These are phyloP conservation scores for Drosophila recens DNA, from an alignment of 2,888 invertebrate species.

Conservation along the genomic window DNA sequence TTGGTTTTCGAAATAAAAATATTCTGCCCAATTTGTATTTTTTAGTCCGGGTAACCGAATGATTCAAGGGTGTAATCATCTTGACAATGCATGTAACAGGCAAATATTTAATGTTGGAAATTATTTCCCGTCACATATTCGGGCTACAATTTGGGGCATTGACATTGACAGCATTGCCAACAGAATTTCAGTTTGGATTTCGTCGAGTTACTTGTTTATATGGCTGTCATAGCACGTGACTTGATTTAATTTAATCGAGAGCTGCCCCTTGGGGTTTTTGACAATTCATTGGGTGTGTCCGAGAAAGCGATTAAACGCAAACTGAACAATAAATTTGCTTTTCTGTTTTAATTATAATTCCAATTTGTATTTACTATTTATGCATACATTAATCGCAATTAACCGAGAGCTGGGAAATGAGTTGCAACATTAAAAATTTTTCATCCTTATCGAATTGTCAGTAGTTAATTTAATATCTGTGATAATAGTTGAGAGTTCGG, in stretches of 20 bases:
- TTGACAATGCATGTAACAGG: no score
- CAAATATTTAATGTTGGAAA: neutral
- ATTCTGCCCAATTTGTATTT: no score
- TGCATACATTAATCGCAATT: conserved; percentile 18
- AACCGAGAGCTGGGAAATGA: conserved; percentile 9
- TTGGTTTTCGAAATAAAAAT: no score
- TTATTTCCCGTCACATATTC: conserved; percentile 26
- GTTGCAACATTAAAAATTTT: neutral
- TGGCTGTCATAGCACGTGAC: conserved; percentile 45
- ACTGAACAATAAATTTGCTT: conserved; percentile 37
- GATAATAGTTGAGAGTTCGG: neutral
- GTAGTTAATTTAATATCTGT: neutral
- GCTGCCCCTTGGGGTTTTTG: conserved; percentile 8
- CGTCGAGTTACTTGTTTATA: conserved; percentile 9
- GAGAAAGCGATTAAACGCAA: conserved; percentile 36
- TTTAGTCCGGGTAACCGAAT: no score
- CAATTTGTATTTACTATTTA: neutral
- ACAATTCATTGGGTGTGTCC: conserved; percentile 30
- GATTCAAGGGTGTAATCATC: no score
- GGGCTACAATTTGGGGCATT: conserved; percentile 41
- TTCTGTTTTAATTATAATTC: conserved; percentile 29
- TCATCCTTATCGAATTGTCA: neutral
- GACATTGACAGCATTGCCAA: conserved; percentile 35
- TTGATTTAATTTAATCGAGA: conserved; percentile 40
- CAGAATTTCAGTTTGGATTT: conserved; percentile 30